phyloP scores from a whole-genome alignment of 2,888 invertebrate species.

The Spisula subtruncata region DNA sequence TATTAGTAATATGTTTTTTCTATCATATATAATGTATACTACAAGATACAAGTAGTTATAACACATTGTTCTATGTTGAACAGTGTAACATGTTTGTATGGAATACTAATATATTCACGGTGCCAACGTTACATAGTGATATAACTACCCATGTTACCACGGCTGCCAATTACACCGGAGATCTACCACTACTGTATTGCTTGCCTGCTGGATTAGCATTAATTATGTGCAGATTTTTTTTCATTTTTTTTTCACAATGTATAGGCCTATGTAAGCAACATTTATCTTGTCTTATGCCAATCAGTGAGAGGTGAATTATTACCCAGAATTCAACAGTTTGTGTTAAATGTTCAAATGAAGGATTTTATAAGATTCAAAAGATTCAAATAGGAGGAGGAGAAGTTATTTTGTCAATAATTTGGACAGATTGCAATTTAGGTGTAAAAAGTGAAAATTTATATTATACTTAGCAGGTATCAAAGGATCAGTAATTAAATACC shows the following conservation, averaged over 20 bases:
- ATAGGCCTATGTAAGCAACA: too few species aligned
- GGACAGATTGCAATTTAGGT: background rate
- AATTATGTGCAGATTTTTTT: slow-evolving; percentile 22
- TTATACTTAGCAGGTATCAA: background rate
- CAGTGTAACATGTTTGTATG: background rate
- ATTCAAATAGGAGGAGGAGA: background rate
- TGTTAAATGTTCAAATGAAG: background rate
- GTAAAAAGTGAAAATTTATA: background rate
- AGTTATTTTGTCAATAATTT: background rate
- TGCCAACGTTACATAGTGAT: slow-evolving; percentile 11
- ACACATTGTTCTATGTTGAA: background rate
- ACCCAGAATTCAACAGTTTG: background rate
- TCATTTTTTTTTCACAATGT: background rate
- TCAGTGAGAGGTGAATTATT: background rate
- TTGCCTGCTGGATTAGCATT: slow-evolving; percentile 26
- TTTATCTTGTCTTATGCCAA: background rate
- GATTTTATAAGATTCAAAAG: background rate
- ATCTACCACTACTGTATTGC: background rate
- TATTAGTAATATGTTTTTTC: too few species aligned
- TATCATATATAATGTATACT: too few species aligned
- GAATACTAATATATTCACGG: background rate
- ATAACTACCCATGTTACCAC: slow-evolving; percentile 6
- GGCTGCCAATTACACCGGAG: slow-evolving; percentile 4
- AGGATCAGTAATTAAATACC: too few species aligned
- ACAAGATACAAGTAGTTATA: background rate